Percentiles rank a stretch among this genome's conserved stretches.
Evolutionary conservation across 2,113 vertebrate genomes (phyloP).

Genomic region (Tragelaphus imberbis): DNA sequence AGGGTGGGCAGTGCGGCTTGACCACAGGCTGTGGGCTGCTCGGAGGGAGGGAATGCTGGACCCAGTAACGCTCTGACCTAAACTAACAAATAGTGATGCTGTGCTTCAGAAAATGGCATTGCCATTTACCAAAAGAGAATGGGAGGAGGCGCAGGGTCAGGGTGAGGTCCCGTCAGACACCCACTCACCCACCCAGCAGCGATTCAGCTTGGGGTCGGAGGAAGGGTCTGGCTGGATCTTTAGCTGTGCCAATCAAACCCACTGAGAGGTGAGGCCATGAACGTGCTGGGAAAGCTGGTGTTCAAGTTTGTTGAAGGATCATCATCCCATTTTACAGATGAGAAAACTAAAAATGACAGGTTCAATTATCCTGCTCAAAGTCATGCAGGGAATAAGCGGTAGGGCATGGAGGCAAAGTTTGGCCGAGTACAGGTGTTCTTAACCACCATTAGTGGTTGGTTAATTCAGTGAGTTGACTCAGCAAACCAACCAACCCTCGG

Average conservation of each 20-base stretch:
- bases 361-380: background rate
- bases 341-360: background rate
- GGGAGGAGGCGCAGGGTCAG: background rate
- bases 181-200: background rate
- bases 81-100: background rate
- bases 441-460: background rate
- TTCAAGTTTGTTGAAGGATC: background rate
- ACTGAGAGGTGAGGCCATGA: background rate
- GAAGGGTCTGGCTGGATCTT: background rate
- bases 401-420: background rate
- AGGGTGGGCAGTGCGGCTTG: rapidly evolving
- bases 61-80: background rate
- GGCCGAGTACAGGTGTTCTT: background rate
- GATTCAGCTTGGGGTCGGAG: rapidly evolving
- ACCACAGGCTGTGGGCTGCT: background rate
- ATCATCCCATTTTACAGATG: background rate
- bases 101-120: background rate
- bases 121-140: background rate
- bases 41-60: background rate
- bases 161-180: background rate
- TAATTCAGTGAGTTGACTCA: background rate
- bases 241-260: background rate
- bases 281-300: background rate
- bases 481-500: background rate
- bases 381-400: background rate